Evolutionary conservation across 37 sponge, comb jelly and placozoan genomes (phyloP), one percentile per base, ranked within the genome.

Genomic region (Ephydatia muelleri): DNA sequence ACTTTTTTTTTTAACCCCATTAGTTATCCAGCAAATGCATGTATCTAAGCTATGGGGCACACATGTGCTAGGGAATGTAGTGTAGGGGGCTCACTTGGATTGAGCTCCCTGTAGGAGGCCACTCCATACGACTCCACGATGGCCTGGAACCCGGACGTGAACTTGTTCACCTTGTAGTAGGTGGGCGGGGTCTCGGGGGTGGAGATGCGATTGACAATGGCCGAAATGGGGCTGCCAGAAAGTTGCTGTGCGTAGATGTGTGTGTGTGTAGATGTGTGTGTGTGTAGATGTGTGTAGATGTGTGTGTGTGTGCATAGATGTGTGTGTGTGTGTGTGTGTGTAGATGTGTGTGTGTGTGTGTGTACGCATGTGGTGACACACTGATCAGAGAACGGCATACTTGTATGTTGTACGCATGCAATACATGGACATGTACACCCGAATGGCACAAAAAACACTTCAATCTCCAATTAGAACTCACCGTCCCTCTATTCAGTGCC

Each of bases 51-150:
- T n/a, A n/a, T n/a, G n/a, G n/a, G n/a, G n/a, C n/a, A n/a, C n/a
- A n/a, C n/a, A n/a, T n/a, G n/a, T n/a, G n/a, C n/a, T n/a, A n/a
- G n/a, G n/a, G n/a, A n/a, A n/a, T n/a, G n/a, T n/a, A n/a, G n/a
- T n/a, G n/a, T n/a, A n/a, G n/a, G n/a, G n/a, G 4, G 76, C 94
- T 79, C 73, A 99, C 99, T 85, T 39, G 99, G 99, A 67, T 99
- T 99, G 71, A 96, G 96, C 72, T 99, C 99, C 38, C 89, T 88
- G 74, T 96, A 99, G 35, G 75, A 86, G 34, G 97, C 94, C 3
- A 99, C 78, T 13, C 99, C 97, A 70, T 99, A 99, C 21, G 99
- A 95, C 83, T 99, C 97, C 33, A 99, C 94, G 68, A 99, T 97
- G 69, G 87, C 90, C 79, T 99, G 99, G 81, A 95, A 99, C 2